Percentiles rank a stretch among this genome's conserved stretches.
Evolutionary conservation across 1,140 invertebrate genomes (phyloP).

Genomic region (Telenomus remus): DNA sequence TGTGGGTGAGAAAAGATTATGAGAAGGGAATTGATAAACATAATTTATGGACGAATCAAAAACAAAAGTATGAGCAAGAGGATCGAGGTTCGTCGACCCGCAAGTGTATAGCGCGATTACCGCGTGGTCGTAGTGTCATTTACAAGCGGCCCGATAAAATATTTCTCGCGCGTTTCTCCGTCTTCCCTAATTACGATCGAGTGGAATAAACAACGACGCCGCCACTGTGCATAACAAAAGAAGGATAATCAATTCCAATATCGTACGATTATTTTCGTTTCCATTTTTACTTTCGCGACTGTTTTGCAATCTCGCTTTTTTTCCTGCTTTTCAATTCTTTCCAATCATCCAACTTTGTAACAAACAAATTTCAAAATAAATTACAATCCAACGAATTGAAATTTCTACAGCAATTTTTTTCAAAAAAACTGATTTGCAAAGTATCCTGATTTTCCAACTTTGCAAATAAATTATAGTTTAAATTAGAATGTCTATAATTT

Average conservation of each 20-base stretch:
- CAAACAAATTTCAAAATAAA: no score
- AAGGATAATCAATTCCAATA: slow-evolving; percentile 2
- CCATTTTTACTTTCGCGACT: no score
- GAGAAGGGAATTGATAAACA: slow-evolving; percentile 21
- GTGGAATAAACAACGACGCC: slow-evolving; percentile 5
- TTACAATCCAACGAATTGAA: no score
- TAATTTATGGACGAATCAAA: slow-evolving; percentile 27
- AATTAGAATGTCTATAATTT: no score
- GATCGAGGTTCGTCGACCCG: slow-evolving; percentile 22
- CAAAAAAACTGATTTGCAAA: no score
- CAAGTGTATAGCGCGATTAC: slow-evolving; percentile 6
- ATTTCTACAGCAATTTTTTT: no score
- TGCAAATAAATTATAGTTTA: no score
- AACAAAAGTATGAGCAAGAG: slow-evolving; percentile 18
- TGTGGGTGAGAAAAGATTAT: slow-evolving; percentile 1
- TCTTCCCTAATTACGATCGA: slow-evolving; percentile 21
- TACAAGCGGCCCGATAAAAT: slow-evolving; percentile 26
- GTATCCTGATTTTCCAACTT: no score
- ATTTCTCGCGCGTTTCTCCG: slow-evolving; percentile 22
- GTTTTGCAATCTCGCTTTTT: no score
- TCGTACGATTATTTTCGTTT: not conserved
- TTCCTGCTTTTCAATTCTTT: no score
- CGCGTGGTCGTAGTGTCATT: slow-evolving; percentile 34
- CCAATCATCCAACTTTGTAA: no score
- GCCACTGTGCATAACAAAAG: slow-evolving; percentile 8